A percentile compares a stretch with the other conserved stretches of the same genome.
Conservation (phyloP, 2,888 invertebrate species). For the Drosophila demipolita region DNA sequence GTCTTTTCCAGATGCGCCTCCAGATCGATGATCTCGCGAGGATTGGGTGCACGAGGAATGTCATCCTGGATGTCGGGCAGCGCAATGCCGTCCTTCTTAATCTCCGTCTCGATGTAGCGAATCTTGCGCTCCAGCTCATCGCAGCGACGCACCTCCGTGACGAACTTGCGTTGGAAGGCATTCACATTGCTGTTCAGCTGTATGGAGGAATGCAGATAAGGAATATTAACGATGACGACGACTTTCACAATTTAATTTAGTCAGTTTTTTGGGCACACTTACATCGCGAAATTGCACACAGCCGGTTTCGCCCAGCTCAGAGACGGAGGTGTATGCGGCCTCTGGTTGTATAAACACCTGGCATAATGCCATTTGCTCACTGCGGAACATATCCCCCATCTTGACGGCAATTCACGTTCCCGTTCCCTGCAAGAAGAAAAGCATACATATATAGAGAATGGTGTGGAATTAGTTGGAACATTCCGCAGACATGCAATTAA, state of each 20-base stretch:
- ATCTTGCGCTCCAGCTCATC: slow-evolving; percentile 94
- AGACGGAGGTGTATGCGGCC: slow-evolving; percentile 97
- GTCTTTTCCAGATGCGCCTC: slow-evolving; percentile 97
- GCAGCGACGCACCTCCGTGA: slow-evolving; percentile 93
- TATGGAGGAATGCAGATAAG: not conserved
- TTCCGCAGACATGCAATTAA: slow-evolving; percentile 73
- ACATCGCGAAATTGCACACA: slow-evolving; percentile 98
- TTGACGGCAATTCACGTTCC: slow-evolving; percentile 77
- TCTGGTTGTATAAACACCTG: slow-evolving; percentile 99
- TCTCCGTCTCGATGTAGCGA: slow-evolving; percentile 92
- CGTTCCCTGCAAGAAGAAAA: slow-evolving; percentile 59
- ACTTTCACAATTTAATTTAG: not conserved
- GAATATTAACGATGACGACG: slow-evolving; percentile 7
- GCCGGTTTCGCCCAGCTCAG: slow-evolving; percentile 97
- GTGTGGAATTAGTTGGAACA: slow-evolving; percentile 45
- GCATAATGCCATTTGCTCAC: slow-evolving; percentile 96
- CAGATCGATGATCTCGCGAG: slow-evolving; percentile 91
- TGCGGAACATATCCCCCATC: slow-evolving; percentile 94
- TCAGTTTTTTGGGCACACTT: slow-evolving; percentile 85
- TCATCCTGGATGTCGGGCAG: slow-evolving; percentile 90
- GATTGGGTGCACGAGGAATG: slow-evolving; percentile 90
- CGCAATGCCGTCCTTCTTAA: slow-evolving; percentile 91
- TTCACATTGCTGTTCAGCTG: slow-evolving; percentile 93
- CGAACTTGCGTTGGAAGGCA: slow-evolving; percentile 94
- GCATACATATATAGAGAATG: not conserved